Evolutionary conservation across 2,888 invertebrate genomes (phyloP).

Genomic region (Acanthoscelides obtectus): DNA sequence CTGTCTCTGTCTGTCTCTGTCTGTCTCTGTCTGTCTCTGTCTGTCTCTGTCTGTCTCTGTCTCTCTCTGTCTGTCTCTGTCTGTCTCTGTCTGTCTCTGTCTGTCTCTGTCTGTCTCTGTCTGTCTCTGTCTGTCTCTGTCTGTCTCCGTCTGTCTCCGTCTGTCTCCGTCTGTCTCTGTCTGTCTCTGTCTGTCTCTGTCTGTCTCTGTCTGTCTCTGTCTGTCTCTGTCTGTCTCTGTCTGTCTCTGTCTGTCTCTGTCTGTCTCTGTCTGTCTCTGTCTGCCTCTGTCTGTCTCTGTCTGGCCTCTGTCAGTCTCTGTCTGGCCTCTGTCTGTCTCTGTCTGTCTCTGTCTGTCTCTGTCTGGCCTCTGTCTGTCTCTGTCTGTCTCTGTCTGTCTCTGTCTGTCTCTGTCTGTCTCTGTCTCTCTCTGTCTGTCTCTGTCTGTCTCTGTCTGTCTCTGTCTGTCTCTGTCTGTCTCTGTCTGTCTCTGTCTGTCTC

Average conservation of each 20-base stretch:
- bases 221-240: neutral
- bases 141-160: constrained; percentile 1
- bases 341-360: neutral
- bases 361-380: neutral
- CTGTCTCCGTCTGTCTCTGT: no score
- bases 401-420: neutral
- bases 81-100: neutral
- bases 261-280: neutral
- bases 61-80: neutral
- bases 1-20: neutral
- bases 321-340: constrained; percentile 1
- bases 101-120: neutral
- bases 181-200: no score
- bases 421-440: neutral
- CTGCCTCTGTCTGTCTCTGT: neutral
- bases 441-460: neutral
- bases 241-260: neutral
- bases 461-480: neutral
- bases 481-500: constrained; percentile 1
- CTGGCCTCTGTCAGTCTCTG: neutral
- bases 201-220: no score
- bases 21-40: neutral
- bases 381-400: neutral
- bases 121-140: neutral
- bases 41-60: neutral